These are phyloP conservation scores for Crepidodera aurea DNA, from an alignment of 2,888 invertebrate species.

Conservation along the genomic window DNA sequence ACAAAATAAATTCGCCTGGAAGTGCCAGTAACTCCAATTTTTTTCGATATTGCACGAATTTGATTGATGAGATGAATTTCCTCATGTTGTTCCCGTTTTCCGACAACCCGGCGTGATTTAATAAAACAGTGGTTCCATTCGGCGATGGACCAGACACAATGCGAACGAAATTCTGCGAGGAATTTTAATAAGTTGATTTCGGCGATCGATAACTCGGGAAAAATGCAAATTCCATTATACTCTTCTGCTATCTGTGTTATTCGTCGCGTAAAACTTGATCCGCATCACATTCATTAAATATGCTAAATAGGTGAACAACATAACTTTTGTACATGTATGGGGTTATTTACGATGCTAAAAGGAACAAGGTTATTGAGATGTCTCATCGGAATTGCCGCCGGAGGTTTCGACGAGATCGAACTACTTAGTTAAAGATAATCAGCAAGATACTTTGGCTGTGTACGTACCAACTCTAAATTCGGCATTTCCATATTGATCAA, in stretches of 20 bases:
- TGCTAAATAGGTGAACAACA: neutral
- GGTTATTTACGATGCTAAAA: neutral
- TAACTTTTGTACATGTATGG: neutral
- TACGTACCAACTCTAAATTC: too few relatives aligned
- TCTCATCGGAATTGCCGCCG: neutral
- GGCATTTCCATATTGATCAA: too few relatives aligned
- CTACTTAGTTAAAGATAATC: too few relatives aligned
- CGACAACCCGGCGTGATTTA: conserved; percentile 15
- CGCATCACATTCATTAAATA: conserved; percentile 2
- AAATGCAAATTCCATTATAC: conserved; percentile 26
- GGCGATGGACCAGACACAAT: conserved; percentile 21
- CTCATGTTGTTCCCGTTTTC: neutral
- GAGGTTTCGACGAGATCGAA: neutral
- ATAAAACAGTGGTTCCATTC: conserved; percentile 28
- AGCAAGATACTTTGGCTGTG: too few relatives aligned
- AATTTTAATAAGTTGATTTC: conserved; percentile 17
- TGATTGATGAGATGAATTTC: conserved; percentile 5
- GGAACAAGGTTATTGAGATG: neutral
- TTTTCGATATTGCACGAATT: neutral
- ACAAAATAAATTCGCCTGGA: conserved; percentile 4
- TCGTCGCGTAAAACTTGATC: conserved; percentile 1
- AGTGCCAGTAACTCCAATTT: neutral
- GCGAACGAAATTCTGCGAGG: conserved; percentile 6
- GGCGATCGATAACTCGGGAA: conserved; percentile 16
- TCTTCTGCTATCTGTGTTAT: neutral